phyloP scores from a whole-genome alignment of 1,140 invertebrate species.

The Yoshiicerus persimilis region DNA sequence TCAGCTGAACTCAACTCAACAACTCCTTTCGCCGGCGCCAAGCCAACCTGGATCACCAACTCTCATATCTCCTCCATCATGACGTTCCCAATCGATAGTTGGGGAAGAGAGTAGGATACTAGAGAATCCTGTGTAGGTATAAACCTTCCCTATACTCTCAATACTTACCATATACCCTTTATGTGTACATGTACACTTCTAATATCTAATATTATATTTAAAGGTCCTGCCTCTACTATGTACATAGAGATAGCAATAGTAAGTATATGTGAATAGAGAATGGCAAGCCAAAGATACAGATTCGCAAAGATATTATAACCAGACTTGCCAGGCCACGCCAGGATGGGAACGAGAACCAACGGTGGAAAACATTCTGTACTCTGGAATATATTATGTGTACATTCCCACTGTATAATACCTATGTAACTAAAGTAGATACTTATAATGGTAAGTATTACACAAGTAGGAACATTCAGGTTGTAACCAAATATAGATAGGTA shows the following conservation, averaged over 20 bases:
- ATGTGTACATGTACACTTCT: too few species aligned
- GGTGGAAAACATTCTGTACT: too few species aligned
- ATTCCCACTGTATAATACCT: neutral
- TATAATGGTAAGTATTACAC: too few species aligned
- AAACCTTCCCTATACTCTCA: neutral
- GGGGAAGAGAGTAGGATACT: neutral
- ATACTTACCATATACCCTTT: neutral
- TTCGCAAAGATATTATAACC: neutral
- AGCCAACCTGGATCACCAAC: conserved; percentile 4
- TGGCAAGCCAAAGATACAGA: neutral
- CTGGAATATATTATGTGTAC: too few species aligned
- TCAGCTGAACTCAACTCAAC: neutral
- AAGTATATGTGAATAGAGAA: too few species aligned
- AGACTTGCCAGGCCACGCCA: neutral
- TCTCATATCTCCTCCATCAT: conserved; percentile 22
- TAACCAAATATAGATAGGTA: neutral
- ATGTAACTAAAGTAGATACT: too few species aligned
- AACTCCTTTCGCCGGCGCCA: conserved; percentile 16
- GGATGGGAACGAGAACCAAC: neutral
- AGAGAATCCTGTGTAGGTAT: neutral
- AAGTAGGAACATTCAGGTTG: neutral
- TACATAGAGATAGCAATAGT: too few species aligned
- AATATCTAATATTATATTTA: neutral
- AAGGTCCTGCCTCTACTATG: neutral
- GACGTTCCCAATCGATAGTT: conserved; percentile 14